A percentile compares a stretch with the other conserved stretches of the same genome.
Conservation (phyloP, 2,888 invertebrate species). For the Epinotia demarniana region DNA sequence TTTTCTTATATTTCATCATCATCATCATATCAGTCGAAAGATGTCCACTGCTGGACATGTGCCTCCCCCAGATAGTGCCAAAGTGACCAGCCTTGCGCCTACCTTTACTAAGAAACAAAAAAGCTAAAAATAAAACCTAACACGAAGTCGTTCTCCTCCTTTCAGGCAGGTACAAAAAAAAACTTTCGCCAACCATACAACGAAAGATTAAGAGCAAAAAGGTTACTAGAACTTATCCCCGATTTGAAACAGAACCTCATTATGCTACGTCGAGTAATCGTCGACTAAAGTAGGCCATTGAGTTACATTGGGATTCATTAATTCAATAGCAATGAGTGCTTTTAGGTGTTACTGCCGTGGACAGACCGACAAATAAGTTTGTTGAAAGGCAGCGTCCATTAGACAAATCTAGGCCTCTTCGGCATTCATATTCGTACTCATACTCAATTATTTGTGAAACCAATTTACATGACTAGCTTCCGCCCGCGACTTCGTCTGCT, state of each 20-base stretch:
- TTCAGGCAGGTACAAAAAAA: neutral
- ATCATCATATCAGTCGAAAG: too few species aligned
- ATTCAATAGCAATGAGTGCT: constrained; percentile 36
- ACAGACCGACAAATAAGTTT: neutral
- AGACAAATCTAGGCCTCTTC: neutral
- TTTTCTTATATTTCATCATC: too few species aligned
- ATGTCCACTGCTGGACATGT: too few species aligned
- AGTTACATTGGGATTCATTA: constrained; percentile 22
- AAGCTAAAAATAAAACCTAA: too few species aligned
- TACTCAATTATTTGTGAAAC: too few species aligned
- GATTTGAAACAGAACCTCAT: constrained; percentile 24
- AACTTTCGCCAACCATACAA: neutral
- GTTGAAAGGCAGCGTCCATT: neutral
- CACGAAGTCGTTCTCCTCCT: too few species aligned
- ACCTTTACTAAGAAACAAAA: too few species aligned
- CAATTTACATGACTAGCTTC: too few species aligned
- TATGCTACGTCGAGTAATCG: constrained; percentile 10
- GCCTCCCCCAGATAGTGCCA: too few species aligned
- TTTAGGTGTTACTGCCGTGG: constrained; percentile 20
- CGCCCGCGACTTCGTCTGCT: too few species aligned
- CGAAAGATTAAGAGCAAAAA: neutral
- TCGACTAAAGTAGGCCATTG: constrained; percentile 23
- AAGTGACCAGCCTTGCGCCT: too few species aligned
- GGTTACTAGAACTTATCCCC: neutral
- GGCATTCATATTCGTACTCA: too few species aligned